Evolutionary conservation across 92 coral and sea anemone species (phyloP).

Genomic region (Zoanthus sociatus): DNA sequence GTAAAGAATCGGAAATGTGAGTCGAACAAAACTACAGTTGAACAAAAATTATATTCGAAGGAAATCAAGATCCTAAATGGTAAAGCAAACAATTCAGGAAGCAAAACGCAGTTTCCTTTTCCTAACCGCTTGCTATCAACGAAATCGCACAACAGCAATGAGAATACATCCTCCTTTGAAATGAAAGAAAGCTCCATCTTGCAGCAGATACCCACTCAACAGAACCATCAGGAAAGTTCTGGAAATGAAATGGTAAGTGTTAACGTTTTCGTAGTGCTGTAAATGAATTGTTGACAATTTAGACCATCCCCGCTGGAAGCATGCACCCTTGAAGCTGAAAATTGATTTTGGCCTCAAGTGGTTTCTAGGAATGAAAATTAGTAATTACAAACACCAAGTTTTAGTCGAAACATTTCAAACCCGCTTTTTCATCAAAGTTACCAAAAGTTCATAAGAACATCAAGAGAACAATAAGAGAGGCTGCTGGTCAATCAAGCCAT

Average conservation of each 20-base stretch:
- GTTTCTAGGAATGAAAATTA: too few relatives aligned
- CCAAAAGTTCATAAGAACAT: too few relatives aligned
- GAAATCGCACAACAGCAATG: not conserved
- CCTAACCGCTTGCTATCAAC: not conserved
- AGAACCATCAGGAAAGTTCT: not conserved
- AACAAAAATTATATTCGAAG: not conserved
- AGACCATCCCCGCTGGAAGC: too few relatives aligned
- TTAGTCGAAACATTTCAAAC: too few relatives aligned
- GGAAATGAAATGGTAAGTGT: constrained; percentile 26
- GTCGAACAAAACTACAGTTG: not conserved
- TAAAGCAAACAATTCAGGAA: not conserved
- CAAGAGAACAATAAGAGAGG: too few relatives aligned
- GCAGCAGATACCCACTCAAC: not conserved
- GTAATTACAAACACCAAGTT: too few relatives aligned
- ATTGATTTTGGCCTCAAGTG: too few relatives aligned
- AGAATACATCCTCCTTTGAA: not conserved
- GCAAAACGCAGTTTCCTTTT: not conserved
- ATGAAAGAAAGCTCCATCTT: not conserved
- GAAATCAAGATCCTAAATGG: not conserved
- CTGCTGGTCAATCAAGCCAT: too few relatives aligned
- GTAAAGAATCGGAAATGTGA: not conserved
- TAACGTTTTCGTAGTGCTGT: not conserved
- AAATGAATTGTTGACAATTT: not conserved
- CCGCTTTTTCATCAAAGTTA: too few relatives aligned
- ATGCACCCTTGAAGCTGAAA: too few relatives aligned